Evolutionary conservation across 1,140 invertebrate genomes (phyloP).

Genomic region (Drosophila watanabei): DNA sequence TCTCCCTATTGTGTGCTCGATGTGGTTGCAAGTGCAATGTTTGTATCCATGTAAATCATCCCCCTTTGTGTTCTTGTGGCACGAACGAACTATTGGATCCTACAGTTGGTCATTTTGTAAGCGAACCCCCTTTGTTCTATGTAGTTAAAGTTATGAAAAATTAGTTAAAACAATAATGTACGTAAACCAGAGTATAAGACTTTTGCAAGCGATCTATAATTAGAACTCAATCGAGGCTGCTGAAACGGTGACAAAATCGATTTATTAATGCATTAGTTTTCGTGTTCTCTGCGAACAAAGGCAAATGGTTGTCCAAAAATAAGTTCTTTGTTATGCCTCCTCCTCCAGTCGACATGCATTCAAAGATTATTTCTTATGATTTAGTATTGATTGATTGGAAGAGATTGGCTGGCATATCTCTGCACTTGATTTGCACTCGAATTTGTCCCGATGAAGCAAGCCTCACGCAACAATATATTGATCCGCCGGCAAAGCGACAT

Average conservation of each 20-base stretch:
- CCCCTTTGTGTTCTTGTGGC: background rate
- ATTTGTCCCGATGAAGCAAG: slow-evolving; percentile 7
- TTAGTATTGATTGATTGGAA: background rate
- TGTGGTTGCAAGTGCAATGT: slow-evolving; percentile 36
- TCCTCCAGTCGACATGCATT: background rate
- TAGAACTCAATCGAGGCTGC: slow-evolving; percentile 9
- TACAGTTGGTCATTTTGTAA: slow-evolving; percentile 14
- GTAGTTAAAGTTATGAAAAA: slow-evolving; percentile 40
- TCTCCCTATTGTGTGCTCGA: slow-evolving; percentile 61
- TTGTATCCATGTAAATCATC: slow-evolving; percentile 9
- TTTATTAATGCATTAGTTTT: slow-evolving; percentile 16
- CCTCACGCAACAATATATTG: slow-evolving; percentile 20
- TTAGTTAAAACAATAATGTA: slow-evolving; percentile 46
- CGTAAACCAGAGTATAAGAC: slow-evolving; percentile 59
- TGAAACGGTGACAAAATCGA: slow-evolving; percentile 9
- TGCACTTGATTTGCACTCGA: slow-evolving; percentile 18
- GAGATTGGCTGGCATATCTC: slow-evolving; percentile 9
- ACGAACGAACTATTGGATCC: slow-evolving; percentile 17
- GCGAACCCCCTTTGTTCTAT: slow-evolving; percentile 29
- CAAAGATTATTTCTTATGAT: slow-evolving; percentile 24
- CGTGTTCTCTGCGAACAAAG: slow-evolving; percentile 14
- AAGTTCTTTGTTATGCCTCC: slow-evolving; percentile 29
- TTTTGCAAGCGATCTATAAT: slow-evolving; percentile 50
- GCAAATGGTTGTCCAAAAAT: slow-evolving; percentile 14
- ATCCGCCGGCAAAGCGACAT: background rate